phyloP scores from a whole-genome alignment of 1,140 invertebrate genomes.

The Mycetomoellerius zeteki region DNA sequence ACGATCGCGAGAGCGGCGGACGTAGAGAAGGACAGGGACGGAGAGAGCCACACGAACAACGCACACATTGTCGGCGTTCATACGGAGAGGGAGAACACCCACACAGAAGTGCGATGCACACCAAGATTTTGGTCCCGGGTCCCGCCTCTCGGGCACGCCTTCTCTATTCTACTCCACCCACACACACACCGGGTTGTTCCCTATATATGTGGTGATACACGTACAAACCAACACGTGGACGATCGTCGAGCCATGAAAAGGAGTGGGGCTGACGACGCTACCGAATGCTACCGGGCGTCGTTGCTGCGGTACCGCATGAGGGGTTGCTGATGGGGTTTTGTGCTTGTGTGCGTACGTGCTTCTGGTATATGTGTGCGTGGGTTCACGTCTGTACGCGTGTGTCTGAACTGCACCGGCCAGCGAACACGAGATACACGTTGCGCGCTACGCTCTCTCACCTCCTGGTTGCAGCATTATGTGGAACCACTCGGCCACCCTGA shows the following conservation, averaged over 20 bases:
- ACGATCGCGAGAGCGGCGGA: constrained; percentile 77
- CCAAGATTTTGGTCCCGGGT: constrained; percentile 79
- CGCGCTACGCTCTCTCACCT: constrained; percentile 68
- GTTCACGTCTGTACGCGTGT: not conserved
- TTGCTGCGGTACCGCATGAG: constrained; percentile 36
- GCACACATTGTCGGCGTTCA: not conserved
- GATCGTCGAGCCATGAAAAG: constrained; percentile 32
- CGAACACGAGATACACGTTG: constrained; percentile 67
- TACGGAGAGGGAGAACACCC: constrained; percentile 60
- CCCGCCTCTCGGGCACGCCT: constrained; percentile 79
- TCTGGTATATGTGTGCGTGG: constrained; percentile 2
- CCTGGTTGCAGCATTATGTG: constrained; percentile 77
- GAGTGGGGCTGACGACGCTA: constrained; percentile 32
- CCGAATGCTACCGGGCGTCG: constrained; percentile 51
- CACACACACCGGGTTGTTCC: constrained; percentile 54
- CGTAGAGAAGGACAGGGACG: constrained; percentile 64
- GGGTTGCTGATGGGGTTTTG: constrained; percentile 66
- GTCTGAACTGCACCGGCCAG: constrained; percentile 55
- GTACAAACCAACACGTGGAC: constrained; percentile 52
- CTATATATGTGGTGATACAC: constrained; percentile 26
- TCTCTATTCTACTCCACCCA: constrained; percentile 69
- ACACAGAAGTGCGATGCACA: constrained; percentile 71
- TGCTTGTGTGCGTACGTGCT: constrained; percentile 31
- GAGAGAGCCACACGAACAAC: constrained; percentile 40
- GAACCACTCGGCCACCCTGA: constrained; percentile 82